These are phyloP conservation scores for Mystacides longicornis DNA, from an alignment of 2,888 invertebrate species.

Conservation along the genomic window DNA sequence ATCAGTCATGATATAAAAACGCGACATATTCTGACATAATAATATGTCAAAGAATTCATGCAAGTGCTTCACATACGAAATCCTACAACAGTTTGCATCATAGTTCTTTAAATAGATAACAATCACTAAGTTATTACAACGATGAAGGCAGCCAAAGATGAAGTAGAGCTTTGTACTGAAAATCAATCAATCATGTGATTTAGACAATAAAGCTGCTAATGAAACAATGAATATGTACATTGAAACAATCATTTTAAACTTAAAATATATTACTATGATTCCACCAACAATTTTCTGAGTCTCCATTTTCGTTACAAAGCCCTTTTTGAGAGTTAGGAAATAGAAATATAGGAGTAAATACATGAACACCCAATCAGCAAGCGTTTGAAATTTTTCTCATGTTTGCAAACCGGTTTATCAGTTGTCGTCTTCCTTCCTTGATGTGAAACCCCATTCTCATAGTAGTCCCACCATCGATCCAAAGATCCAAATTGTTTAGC, in stretches of 20 bases:
- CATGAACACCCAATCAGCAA: slow-evolving; percentile 17
- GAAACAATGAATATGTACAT: background rate
- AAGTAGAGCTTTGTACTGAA: background rate
- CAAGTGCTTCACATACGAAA: too few relatives aligned
- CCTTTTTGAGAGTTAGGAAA: background rate
- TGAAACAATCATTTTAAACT: background rate
- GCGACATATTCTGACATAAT: too few relatives aligned
- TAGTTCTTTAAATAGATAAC: too few relatives aligned
- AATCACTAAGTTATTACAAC: background rate
- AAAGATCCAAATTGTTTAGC: slow-evolving; percentile 45
- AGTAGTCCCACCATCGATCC: slow-evolving; percentile 46
- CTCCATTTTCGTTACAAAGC: background rate
- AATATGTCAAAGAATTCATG: too few relatives aligned
- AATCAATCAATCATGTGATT: background rate
- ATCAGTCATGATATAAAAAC: too few relatives aligned
- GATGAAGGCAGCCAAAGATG: background rate
- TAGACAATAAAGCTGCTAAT: background rate
- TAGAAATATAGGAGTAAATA: background rate
- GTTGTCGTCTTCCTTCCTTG: background rate
- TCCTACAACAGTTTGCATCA: too few relatives aligned
- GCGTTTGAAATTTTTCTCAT: slow-evolving; percentile 13
- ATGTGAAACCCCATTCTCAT: slow-evolving; percentile 34
- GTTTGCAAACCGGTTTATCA: slow-evolving; percentile 17
- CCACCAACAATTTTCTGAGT: background rate
- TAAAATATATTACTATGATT: background rate